These are phyloP conservation scores for Miniopterus natalensis DNA, from an alignment of 2,113 vertebrate species.

Conservation along the genomic window DNA sequence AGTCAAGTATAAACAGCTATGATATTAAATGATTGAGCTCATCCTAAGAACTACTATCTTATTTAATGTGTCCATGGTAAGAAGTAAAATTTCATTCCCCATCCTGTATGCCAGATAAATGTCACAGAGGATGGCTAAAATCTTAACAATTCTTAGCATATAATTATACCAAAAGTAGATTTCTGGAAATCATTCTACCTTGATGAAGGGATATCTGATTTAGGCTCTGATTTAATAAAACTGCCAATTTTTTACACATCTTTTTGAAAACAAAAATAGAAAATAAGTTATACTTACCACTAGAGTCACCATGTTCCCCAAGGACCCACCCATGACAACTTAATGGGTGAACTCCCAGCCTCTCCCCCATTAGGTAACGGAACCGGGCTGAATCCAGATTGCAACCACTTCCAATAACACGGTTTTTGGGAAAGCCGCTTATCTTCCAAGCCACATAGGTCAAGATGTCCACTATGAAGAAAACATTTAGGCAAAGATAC, in stretches of 20 bases:
- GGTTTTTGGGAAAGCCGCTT: constrained; percentile 97
- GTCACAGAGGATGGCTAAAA: constrained; percentile 31
- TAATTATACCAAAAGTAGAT: not conserved
- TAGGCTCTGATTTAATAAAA: constrained; percentile 19
- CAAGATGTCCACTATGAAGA: constrained; percentile 94
- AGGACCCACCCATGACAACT: constrained; percentile 98
- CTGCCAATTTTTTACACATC: not conserved
- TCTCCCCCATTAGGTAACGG: constrained; percentile 97
- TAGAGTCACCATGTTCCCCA: constrained; percentile 97
- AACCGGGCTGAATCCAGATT: constrained; percentile 98
- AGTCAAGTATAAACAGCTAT: constrained; percentile 84
- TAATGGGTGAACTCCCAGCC: constrained; percentile 93
- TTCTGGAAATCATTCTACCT: not conserved
- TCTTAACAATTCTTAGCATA: constrained; percentile 13
- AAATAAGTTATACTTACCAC: constrained; percentile 89
- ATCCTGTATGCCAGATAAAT: not conserved
- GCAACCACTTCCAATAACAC: constrained; percentile 97
- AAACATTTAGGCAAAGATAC: constrained; percentile 34
- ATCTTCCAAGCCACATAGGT: constrained; percentile 99
- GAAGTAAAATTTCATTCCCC: not conserved
- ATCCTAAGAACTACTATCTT: not conserved
- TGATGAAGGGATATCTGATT: not conserved
- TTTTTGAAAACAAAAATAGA: not conserved
- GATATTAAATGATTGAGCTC: constrained; percentile 61
- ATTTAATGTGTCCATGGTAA: not conserved